Percentiles rank a stretch among this genome's conserved stretches.
phyloP scores from a whole-genome alignment of 2,888 invertebrate species.

The Plutella xylostella region DNA sequence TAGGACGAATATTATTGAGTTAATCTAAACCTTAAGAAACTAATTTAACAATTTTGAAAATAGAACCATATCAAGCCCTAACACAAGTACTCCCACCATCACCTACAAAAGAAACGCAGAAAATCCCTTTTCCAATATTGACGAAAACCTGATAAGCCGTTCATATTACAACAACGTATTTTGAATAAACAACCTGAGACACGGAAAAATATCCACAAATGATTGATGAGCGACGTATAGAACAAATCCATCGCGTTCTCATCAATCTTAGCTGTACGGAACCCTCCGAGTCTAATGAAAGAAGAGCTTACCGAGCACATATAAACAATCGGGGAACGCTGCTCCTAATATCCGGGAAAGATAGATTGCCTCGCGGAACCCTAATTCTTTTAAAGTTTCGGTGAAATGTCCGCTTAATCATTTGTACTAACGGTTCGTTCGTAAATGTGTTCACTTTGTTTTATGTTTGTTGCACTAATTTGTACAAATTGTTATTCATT shows the following conservation, averaged over 20 bases:
- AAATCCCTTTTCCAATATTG: too few species aligned
- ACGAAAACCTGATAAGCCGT: too few species aligned
- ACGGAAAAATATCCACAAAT: slow-evolving; percentile 67
- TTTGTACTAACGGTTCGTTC: too few species aligned
- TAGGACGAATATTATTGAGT: too few species aligned
- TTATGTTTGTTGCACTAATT: too few species aligned
- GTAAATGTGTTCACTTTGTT: too few species aligned
- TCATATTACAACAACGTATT: slow-evolving; percentile 66
- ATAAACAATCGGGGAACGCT: slow-evolving; percentile 64
- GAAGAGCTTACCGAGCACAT: slow-evolving; percentile 62
- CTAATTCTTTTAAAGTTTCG: slow-evolving; percentile 1
- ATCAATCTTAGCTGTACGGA: slow-evolving; percentile 54
- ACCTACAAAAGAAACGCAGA: too few species aligned
- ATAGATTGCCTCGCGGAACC: slow-evolving; percentile 35
- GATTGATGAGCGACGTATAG: slow-evolving; percentile 67
- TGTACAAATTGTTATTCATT: too few species aligned
- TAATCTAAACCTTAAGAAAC: too few species aligned
- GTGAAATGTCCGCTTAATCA: neutral
- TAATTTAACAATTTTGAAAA: too few species aligned
- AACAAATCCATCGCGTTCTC: slow-evolving; percentile 63
- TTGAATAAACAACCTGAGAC: slow-evolving; percentile 65
- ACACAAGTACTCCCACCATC: too few species aligned
- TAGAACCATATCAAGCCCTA: too few species aligned
- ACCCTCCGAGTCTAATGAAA: slow-evolving; percentile 60
- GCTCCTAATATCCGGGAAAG: slow-evolving; percentile 55